Conservation (phyloP, 2,888 invertebrate species). For the Halocaridina rubra region DNA sequence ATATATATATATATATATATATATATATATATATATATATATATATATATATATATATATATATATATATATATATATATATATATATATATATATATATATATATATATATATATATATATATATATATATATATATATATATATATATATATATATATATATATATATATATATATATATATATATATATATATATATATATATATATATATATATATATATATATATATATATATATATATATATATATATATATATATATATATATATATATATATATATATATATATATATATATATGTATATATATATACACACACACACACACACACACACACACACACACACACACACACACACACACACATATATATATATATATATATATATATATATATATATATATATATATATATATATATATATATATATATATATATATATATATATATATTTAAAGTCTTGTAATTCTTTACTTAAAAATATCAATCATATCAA, state of each 20-base stretch:
- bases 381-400: not conserved
- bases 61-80: conserved; percentile 14
- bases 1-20: not conserved
- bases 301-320: not conserved
- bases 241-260: not conserved
- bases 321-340: not conserved
- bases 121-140: not conserved
- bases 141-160: not conserved
- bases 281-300: not conserved
- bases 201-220: not conserved
- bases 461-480: not conserved
- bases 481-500: too few relatives aligned
- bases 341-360: not conserved
- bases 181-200: not conserved
- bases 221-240: not conserved
- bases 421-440: not conserved
- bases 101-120: not conserved
- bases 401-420: not conserved
- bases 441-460: not conserved
- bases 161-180: not conserved
- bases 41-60: conserved; percentile 11
- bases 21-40: not conserved
- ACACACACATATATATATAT: not conserved
- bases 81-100: conserved; percentile 11
- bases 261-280: not conserved